Evolutionary conservation across 2,888 invertebrate genomes (phyloP).

Genomic region (Zygothrica quintamaculata): DNA sequence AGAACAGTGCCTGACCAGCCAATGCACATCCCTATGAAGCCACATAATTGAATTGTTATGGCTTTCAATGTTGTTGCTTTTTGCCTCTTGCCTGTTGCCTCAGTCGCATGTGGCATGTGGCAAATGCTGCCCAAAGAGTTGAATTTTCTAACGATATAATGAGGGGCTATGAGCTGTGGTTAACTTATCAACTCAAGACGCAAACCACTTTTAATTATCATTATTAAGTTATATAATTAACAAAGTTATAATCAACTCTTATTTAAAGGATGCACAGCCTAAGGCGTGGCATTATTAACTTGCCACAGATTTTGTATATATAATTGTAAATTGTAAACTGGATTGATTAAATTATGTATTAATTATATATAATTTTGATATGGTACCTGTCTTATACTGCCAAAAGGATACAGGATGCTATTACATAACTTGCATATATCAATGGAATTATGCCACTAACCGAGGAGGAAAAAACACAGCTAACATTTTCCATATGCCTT

Average conservation of each 20-base stretch:
- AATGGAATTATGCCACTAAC: constrained; percentile 19
- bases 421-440: constrained; percentile 11
- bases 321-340: too few relatives aligned
- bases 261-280: too few relatives aligned
- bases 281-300: too few relatives aligned
- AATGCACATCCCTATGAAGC: constrained; percentile 36
- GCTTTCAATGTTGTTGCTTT: constrained; percentile 46
- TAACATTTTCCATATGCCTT: constrained; percentile 40
- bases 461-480: constrained; percentile 8
- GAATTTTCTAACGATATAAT: constrained; percentile 1
- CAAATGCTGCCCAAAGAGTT: too few relatives aligned
- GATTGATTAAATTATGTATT: too few relatives aligned
- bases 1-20: too few relatives aligned
- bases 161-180: not conserved
- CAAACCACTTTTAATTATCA: constrained; percentile 1
- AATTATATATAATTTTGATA: too few relatives aligned
- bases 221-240: not conserved
- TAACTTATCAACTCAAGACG: not conserved
- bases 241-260: not conserved
- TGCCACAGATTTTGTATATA: too few relatives aligned
- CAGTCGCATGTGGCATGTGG: too few relatives aligned
- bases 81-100: too few relatives aligned
- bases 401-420: too few relatives aligned
- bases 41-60: constrained; percentile 71
- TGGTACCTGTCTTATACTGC: too few relatives aligned